Base-by-base conservation (phyloP, 2,888 invertebrate species). In the Tenthredo livida region DNA sequence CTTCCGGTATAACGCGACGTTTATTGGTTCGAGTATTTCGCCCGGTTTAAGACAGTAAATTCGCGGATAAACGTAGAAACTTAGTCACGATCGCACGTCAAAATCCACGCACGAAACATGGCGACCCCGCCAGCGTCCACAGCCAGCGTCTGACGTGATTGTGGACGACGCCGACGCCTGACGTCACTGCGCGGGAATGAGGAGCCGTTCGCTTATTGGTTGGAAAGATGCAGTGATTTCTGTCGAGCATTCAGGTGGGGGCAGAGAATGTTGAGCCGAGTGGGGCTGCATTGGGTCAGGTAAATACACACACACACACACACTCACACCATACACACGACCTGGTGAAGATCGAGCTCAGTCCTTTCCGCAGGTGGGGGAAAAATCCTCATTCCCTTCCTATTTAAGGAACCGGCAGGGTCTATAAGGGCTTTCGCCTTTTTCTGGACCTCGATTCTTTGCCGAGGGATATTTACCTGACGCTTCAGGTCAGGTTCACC, bases 51-150 rank as follows among this genome's bases (percentile, higher is more conserved):
- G 37, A 50, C 50, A 65, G 47, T 33, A 61, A 65, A 85, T 58
- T n/a, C 21, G 21, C 40, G 67, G 43, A 70, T 25, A 43, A 40
- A 73, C 17, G 25, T 12, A 50, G 12, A 58, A 65, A 83, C 75
- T 65, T 17, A 65, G 29, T 43, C 15, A 84, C 88, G n/a, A 75
- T 88, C 37, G 82, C 87, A 37, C 87, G 84, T 89, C 85, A 75
- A 87, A 87, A 86, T 91, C 85, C 86, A 85, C 88, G 90, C 85
- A 86, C 86, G 84, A 89, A 91, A 87, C 87, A 88, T 87, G 89
- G 90, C 88, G 89, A 88, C 80, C 88, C 88, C 86, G 86, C 86
- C 85, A 88, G 85, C 84, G 86, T 85, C 86, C 43, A 73, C 73
- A 73, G 85, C 86, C 84, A 88, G 86, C 85, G 85, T 85, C 86